A percentile compares a stretch with the other conserved stretches of the same genome.
phyloP scores from a whole-genome alignment of 2,888 invertebrate species.

The Acanthosepion esculentum region DNA sequence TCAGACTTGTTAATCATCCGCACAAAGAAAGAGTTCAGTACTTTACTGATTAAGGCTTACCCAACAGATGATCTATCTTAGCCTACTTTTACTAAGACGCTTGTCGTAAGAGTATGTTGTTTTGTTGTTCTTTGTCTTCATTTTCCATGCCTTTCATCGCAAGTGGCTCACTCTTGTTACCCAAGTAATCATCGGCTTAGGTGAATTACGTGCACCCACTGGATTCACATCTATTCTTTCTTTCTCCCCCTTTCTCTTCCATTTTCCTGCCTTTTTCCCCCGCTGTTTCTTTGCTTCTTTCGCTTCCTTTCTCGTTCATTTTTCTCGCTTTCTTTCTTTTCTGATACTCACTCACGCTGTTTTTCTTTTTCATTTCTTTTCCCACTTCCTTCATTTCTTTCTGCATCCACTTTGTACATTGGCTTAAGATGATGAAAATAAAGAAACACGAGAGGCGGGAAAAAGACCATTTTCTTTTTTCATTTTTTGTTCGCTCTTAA shows the following conservation, averaged over 20 bases:
- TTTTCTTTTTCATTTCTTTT: too few species aligned
- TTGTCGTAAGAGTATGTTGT: background rate
- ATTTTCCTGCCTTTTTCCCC: too few species aligned
- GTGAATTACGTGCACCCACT: background rate
- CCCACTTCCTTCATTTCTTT: too few species aligned
- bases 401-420: too few species aligned
- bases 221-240: background rate
- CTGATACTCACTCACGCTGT: too few species aligned
- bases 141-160: background rate
- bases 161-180: background rate
- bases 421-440: too few species aligned
- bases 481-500: too few species aligned
- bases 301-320: background rate
- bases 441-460: too few species aligned
- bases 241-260: background rate
- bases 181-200: constrained; percentile 18
- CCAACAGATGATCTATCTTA: constrained; percentile 33
- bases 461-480: too few species aligned
- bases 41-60: background rate
- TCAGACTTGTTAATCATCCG: constrained; percentile 21
- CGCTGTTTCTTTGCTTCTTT: background rate
- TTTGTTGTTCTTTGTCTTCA: background rate
- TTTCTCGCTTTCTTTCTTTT: background rate
- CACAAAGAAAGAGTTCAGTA: background rate
- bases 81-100: constrained; percentile 11